phyloP scores from a whole-genome alignment of 2,888 invertebrate species.

The Tridacna gigas region DNA sequence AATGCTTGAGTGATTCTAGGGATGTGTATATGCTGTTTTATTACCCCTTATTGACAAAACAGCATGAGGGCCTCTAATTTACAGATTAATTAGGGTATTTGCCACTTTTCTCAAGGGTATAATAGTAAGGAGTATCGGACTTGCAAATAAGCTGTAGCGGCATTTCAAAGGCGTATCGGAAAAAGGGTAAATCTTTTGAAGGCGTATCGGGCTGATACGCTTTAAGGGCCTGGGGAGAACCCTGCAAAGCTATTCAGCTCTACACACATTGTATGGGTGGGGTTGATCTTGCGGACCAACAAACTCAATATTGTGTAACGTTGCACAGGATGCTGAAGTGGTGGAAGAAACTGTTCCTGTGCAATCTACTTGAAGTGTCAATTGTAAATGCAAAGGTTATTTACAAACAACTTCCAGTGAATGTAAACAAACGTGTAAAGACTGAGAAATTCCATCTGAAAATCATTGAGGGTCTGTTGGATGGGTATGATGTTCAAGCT shows the following conservation, averaged over 20 bases:
- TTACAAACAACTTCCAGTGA: constrained; percentile 19
- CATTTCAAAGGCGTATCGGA: too few relatives aligned
- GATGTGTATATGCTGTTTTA: too few relatives aligned
- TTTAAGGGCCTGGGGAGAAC: constrained; percentile 34
- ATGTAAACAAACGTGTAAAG: constrained; percentile 24
- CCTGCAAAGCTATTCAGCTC: constrained; percentile 27
- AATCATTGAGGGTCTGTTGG: constrained; percentile 31
- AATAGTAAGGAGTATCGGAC: too few relatives aligned
- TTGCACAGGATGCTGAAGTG: constrained; percentile 40
- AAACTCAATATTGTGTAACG: constrained; percentile 26
- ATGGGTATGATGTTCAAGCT: constrained; percentile 1
- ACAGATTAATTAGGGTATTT: too few relatives aligned
- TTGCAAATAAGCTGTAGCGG: too few relatives aligned
- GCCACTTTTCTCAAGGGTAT: too few relatives aligned
- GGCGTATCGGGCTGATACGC: too few relatives aligned
- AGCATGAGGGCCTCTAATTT: too few relatives aligned
- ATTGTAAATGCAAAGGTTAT: constrained; percentile 42
- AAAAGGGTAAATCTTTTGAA: too few relatives aligned
- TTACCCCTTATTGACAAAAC: too few relatives aligned
- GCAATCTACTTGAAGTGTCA: constrained; percentile 42
- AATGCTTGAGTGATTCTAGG: too few relatives aligned
- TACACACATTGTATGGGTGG: constrained; percentile 44
- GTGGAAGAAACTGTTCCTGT: constrained; percentile 52
- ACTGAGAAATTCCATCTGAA: constrained; percentile 36
- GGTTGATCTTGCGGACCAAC: constrained; percentile 42